phyloP scores from a whole-genome alignment of 1,140 invertebrate species.

The Zaprionus ghesquierei region DNA sequence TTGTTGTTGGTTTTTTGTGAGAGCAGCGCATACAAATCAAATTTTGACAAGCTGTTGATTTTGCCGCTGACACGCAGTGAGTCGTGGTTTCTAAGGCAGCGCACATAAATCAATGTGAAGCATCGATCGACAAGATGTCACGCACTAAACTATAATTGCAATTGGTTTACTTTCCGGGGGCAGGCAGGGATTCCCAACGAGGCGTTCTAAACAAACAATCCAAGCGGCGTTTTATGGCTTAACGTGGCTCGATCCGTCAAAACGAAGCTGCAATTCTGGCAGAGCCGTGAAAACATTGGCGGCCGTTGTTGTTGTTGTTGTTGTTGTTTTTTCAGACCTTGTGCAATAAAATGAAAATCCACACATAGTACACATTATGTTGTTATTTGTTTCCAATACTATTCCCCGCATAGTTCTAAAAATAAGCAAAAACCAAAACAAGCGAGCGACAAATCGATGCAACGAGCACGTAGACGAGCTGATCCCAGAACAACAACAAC shows the following conservation, averaged over 20 bases:
- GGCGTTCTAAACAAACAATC: constrained; percentile 61
- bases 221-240: constrained; percentile 70
- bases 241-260: constrained; percentile 63
- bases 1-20: no score
- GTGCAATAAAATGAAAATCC: constrained; percentile 63
- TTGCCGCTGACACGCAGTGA: background rate
- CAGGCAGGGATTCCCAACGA: background rate
- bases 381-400: constrained; percentile 77
- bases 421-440: constrained; percentile 64
- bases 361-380: background rate
- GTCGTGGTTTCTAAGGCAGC: background rate
- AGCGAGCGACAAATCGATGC: constrained; percentile 25
- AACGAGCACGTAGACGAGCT: background rate
- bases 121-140: constrained; percentile 61
- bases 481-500: background rate
- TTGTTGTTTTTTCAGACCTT: constrained; percentile 60
- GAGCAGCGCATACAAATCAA: constrained; percentile 62
- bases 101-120: constrained; percentile 56
- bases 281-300: constrained; percentile 45
- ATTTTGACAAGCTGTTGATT: constrained; percentile 73
- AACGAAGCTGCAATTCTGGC: constrained; percentile 18
- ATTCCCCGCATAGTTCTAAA: constrained; percentile 75
- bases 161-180: constrained; percentile 3
- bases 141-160: constrained; percentile 73
- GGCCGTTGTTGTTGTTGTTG: no score